Percentiles rank a stretch among this genome's conserved stretches.
Conservation (phyloP, 2,113 vertebrate species). For the Coracopsis vasa region DNA sequence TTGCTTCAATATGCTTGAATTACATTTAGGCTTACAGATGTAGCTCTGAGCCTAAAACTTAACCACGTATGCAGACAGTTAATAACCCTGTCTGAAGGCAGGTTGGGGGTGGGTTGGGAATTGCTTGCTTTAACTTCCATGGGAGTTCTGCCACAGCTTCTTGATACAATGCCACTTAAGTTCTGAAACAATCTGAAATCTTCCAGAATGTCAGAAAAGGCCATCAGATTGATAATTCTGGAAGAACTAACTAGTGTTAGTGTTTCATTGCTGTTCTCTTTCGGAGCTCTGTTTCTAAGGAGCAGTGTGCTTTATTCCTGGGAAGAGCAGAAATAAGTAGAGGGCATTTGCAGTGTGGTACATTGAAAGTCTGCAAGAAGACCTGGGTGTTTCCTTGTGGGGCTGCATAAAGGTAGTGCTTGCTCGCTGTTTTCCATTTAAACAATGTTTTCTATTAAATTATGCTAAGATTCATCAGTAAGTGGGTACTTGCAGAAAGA, state of each 20-base stretch:
- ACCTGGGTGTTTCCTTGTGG: background rate
- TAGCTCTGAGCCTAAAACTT: background rate
- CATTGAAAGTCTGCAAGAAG: background rate
- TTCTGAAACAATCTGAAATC: background rate
- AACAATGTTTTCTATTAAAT: background rate
- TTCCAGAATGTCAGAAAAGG: background rate
- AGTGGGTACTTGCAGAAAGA: background rate
- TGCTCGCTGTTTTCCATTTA: background rate
- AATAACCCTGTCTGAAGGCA: slow-evolving; percentile 14
- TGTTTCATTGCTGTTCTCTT: background rate
- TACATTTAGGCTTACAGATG: slow-evolving; percentile 19
- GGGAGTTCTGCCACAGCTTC: background rate
- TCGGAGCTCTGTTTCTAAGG: background rate
- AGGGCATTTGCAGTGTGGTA: background rate
- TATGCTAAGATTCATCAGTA: background rate
- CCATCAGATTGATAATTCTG: background rate
- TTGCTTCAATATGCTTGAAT: slow-evolving; percentile 19
- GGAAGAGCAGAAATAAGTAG: background rate
- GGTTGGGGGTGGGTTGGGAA: background rate
- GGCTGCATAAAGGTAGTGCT: background rate
- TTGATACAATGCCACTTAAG: background rate
- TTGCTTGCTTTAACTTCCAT: background rate
- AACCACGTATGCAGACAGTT: slow-evolving; percentile 21
- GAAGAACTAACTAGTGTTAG: background rate
- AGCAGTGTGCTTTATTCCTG: background rate